Conservation (phyloP, 2,113 vertebrate genomes). For the Oncorhynchus clarkii region DNA sequence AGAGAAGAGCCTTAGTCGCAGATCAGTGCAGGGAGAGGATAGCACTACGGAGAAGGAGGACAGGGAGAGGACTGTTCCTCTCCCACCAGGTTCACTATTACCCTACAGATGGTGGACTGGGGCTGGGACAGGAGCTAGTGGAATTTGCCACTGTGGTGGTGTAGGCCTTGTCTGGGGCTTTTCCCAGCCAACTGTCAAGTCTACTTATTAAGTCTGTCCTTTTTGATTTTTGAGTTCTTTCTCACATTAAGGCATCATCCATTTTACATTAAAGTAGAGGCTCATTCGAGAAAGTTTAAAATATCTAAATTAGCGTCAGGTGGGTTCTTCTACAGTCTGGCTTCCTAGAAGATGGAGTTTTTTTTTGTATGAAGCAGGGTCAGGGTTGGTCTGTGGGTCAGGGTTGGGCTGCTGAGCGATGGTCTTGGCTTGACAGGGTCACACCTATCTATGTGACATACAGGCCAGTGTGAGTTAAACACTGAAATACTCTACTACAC, state of each 20-base stretch:
- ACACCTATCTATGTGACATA: too few relatives aligned
- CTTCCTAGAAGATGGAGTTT: too few relatives aligned
- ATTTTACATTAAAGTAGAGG: too few relatives aligned
- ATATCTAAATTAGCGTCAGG: background rate
- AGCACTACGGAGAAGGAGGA: constrained; percentile 14
- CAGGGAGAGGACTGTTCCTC: constrained; percentile 24
- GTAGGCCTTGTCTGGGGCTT: background rate
- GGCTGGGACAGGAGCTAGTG: constrained; percentile 8
- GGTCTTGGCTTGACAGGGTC: background rate
- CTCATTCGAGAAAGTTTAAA: too few relatives aligned
- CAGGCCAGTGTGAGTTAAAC: background rate
- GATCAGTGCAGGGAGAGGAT: background rate
- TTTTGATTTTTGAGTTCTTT: too few relatives aligned
- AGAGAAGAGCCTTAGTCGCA: background rate
- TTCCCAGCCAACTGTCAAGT: background rate
- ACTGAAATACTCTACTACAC: background rate
- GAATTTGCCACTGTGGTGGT: constrained; percentile 36
- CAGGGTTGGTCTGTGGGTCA: background rate
- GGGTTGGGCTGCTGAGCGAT: background rate
- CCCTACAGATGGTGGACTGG: too few relatives aligned
- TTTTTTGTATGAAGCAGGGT: background rate
- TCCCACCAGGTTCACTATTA: background rate
- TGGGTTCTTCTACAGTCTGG: too few relatives aligned
- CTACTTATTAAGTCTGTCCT: background rate
- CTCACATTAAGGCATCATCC: too few relatives aligned